Base-by-base conservation (phyloP, 2,888 invertebrate genomes). In the Lasiommata megera region DNA sequence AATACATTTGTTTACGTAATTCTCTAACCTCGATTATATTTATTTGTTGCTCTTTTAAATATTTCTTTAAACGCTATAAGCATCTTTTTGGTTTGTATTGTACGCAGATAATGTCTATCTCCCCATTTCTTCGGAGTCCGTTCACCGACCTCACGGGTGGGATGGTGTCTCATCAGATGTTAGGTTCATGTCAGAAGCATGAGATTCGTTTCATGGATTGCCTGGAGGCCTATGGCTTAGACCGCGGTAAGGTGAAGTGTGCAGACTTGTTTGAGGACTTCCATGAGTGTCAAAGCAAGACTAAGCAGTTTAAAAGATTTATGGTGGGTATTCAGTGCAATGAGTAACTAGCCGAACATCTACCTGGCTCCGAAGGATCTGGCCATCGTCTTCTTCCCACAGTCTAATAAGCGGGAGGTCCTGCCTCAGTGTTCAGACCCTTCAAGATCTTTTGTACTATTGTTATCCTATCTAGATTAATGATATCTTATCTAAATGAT, bases 161-260 rank as follows among this genome's bases (percentile, higher is more conserved):
- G 16, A 53, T 95, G 57, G 71, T 93, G 23, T 94, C 93, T 60
- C 93, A 94, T 67, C 95, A 95, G 76, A 83, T 92, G 71, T 84
- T 92, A 69, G 93, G 93, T 17, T 76, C 80, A 18, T 97, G 96
- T 73, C 93, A 92, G 34, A 88, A 92, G 57, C 84, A 95, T 66
- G 96, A 96, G 82, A 84, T 94, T 75, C 91, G 92, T 29, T 92
- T 93, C 71, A 92, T 95, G 84, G 95, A 96, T 65, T 97, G 96
- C 71, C 73, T 96, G 47, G 96, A 96, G 73, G 96, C 96, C 1
- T 96, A 96, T 66, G 97, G 96, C 1, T 68, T 93, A 8, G 92
- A 93, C n/a, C 88, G 91, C 38, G 95, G 94, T 0, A 67, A 82
- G 34, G 72, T 71, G n/a, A 93, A 94, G 73, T 97, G 97, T 74